Conservation (phyloP, 2,797 vertebrate genomes). For the Falco peregrinus region DNA sequence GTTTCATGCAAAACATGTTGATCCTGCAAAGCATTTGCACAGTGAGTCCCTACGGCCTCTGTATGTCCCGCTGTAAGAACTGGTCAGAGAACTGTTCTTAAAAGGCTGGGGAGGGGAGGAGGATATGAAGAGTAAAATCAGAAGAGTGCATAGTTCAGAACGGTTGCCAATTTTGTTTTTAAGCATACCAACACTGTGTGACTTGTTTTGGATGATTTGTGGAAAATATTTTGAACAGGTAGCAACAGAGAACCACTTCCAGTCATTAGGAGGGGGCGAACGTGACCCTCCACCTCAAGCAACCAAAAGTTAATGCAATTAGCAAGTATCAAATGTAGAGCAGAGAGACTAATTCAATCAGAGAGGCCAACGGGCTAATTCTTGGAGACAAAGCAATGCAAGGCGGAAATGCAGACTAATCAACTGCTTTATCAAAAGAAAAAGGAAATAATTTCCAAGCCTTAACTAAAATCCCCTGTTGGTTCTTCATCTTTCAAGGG, state of each 20-base stretch:
- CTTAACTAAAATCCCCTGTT: slow-evolving; percentile 32
- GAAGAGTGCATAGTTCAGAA: not conserved
- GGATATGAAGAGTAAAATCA: not conserved
- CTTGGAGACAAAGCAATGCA: slow-evolving; percentile 62
- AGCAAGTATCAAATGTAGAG: slow-evolving; percentile 61
- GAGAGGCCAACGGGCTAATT: slow-evolving; percentile 56
- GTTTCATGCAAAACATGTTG: not conserved
- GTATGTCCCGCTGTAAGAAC: not conserved
- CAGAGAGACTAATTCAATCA: slow-evolving; percentile 70
- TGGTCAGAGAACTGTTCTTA: not conserved
- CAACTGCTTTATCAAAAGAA: slow-evolving; percentile 50
- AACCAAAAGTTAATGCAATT: slow-evolving; percentile 68
- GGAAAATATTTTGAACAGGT: not conserved
- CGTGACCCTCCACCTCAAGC: not conserved
- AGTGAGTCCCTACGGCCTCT: not conserved
- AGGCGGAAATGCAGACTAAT: slow-evolving; percentile 70
- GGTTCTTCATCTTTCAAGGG: slow-evolving; percentile 24
- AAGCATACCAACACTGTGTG: not conserved
- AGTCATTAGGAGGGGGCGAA: not conserved
- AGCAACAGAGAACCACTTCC: not conserved
- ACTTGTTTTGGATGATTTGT: not conserved
- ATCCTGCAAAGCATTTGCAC: not conserved
- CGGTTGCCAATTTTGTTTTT: not conserved
- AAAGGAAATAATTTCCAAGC: slow-evolving; percentile 56
- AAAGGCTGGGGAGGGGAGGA: not conserved